Base-by-base conservation (phyloP, 2,113 vertebrate genomes). In the Butorides virescens region DNA sequence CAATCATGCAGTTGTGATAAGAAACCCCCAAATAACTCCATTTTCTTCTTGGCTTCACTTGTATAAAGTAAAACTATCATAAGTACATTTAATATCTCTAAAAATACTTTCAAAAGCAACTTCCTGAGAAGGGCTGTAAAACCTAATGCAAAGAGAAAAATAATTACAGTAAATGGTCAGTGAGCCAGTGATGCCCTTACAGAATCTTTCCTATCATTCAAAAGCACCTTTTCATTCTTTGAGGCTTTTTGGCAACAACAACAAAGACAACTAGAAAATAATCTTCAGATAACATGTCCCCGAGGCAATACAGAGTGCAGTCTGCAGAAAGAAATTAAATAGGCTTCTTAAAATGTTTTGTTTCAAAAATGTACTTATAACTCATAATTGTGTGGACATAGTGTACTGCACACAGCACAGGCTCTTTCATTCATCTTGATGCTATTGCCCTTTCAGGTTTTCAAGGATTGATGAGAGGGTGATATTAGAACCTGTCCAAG, bases 201-300 rank as follows among this genome's bases (percentile, higher is more conserved):
- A 86, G 61, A 95, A 16, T 74, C 30, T 39, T 76, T 74, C 11
- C 78, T 84, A 53, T 68, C 23, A 39, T 49, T 91, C 90, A 66
- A 56, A 96, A 86, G 39, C 71, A 90, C 52, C 67, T 96, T 95
- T 86, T 77, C 30, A 59, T 91, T 93, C 72, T 93, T 88, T 62
- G 78, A 70, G 42, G 67, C 42, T 44, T 90, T 95, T 83, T 93
- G 91, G 67, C 66, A 90, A 75, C 65, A 93, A 72, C 68, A 89
- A 62, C 70, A 92, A 91, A 92, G 77, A 63, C 81, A 80, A 86
- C 67, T 46, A 61, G 85, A 93, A 92, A 93, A 88, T 94, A 80
- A 94, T 92, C 87, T 92, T 77, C 71, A 75, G 93, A 92, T 94
- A 93, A 90, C 27, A 9, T 15, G 32, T 80, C 90, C 93, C 59